Conservation (phyloP, 2,113 vertebrate species). For the Gasterosteus nipponicus region DNA sequence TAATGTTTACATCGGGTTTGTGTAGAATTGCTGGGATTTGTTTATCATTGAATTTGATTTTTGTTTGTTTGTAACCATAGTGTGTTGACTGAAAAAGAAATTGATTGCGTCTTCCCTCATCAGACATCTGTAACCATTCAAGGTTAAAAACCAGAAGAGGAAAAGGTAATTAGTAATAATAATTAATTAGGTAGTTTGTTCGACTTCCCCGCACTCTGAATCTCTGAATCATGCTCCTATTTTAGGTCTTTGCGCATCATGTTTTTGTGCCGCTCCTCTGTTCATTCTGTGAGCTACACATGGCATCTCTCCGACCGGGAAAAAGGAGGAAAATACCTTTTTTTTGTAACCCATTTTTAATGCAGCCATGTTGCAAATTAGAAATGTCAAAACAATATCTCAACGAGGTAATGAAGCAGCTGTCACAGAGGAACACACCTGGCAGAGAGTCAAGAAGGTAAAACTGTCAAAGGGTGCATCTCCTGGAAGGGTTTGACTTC, state of each 20-base stretch:
- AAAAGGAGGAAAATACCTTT: background rate
- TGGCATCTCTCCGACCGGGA: background rate
- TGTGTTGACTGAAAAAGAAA: background rate
- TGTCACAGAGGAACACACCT: conserved; percentile 34
- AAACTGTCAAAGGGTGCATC: conserved; percentile 43
- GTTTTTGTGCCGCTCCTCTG: background rate
- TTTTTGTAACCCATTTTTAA: conserved; percentile 5
- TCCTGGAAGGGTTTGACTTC: conserved; percentile 41
- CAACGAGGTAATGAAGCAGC: conserved; percentile 38
- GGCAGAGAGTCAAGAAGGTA: conserved; percentile 26
- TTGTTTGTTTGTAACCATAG: background rate
- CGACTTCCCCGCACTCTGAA: background rate
- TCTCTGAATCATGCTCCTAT: conserved; percentile 6
- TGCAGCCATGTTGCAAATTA: conserved; percentile 24
- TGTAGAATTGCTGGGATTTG: background rate
- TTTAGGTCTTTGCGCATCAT: conserved; percentile 1
- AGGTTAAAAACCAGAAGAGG: background rate
- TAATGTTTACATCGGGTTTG: background rate
- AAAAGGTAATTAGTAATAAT: background rate
- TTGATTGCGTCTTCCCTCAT: background rate
- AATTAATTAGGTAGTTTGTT: background rate
- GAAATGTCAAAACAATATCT: conserved; percentile 22
- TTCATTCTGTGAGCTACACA: background rate
- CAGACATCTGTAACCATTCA: background rate
- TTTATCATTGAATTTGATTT: background rate